A percentile compares a stretch with the other conserved stretches of the same genome.
Conservation (phyloP, 2,113 vertebrate genomes). For the Butorides virescens region DNA sequence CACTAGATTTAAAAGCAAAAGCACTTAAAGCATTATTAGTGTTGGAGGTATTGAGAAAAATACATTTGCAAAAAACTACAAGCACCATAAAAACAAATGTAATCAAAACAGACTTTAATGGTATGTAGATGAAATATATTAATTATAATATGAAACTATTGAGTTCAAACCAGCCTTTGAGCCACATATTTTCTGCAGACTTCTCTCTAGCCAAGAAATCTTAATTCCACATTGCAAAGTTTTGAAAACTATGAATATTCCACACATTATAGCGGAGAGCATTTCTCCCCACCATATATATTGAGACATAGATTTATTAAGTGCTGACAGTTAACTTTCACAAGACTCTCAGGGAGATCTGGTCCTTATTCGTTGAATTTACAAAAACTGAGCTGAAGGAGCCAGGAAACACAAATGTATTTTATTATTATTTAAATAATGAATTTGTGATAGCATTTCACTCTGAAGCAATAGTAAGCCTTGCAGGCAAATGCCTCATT, state of each 20-base stretch:
- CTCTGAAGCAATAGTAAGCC: neutral
- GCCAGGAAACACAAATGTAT: slow-evolving; percentile 40
- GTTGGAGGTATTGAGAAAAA: neutral
- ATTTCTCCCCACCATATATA: neutral
- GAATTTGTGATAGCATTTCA: slow-evolving; percentile 5
- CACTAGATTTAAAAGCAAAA: slow-evolving; percentile 8
- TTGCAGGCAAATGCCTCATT: slow-evolving; percentile 8
- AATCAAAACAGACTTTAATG: slow-evolving; percentile 7
- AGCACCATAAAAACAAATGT: neutral
- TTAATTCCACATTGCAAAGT: slow-evolving; percentile 4
- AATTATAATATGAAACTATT: slow-evolving; percentile 27
- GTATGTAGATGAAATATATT: slow-evolving; percentile 4
- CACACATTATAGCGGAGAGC: neutral
- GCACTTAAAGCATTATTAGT: neutral
- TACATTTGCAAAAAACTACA: neutral
- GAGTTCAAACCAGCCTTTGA: slow-evolving; percentile 11
- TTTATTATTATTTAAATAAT: slow-evolving; percentile 47
- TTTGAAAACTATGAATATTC: neutral
- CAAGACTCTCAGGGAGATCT: slow-evolving; percentile 1
- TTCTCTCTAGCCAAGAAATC: neutral
- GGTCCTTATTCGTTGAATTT: slow-evolving; percentile 8
- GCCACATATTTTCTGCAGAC: slow-evolving; percentile 14
- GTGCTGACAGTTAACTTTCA: slow-evolving; percentile 48
- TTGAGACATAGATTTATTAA: slow-evolving; percentile 27
- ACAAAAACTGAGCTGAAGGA: neutral